Base-by-base conservation (phyloP, 2,888 invertebrate species). In the Scaptomyza parva region DNA sequence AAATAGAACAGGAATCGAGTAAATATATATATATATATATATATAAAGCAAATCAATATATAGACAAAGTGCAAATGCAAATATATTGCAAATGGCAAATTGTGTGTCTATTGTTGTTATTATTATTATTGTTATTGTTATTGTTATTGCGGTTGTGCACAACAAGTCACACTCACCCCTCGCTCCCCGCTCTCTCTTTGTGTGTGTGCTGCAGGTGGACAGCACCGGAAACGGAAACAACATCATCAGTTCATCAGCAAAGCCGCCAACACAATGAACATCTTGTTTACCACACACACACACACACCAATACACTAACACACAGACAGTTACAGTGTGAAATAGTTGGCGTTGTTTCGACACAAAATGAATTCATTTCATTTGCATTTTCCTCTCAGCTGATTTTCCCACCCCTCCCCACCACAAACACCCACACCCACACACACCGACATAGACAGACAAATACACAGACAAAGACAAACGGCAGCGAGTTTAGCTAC, bases 211-310 rank as follows among this genome's bases (percentile, higher is more conserved):
- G 43, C 74, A 70, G 70, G 74, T 70, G 74, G 61, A 54, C 41
- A 54, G 75, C 71, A n/a, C n/a, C n/a, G 75, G 75, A 71, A 63
- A 51, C 71, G 72, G 70, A 70, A 76, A 70, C 59, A 71, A 65
- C 52, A 57, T 65, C 60, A 63, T 74, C 63, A 63, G 41, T 45
- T 58, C 22, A 22, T 22, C 22, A 22, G 22, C 22, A 22, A 22
- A 2, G 22, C 22, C 22, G 45, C 28, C 62, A 35, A 3, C 14
- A 14, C 35, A 2, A 14, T 37, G 37, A 37, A 37, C 37, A 37
- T 37, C 37, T 37, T 47, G 28, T 30, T 47, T 47, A 30, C 18
- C 30, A 53, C 12, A 28, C 30, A 12, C n/a, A n/a, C n/a, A n/a
- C n/a, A n/a, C n/a, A n/a, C n/a, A n/a, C n/a, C 7, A 5, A 55